phyloP scores from a whole-genome alignment of 2,797 vertebrate genomes.

The Enoplosus armatus region DNA sequence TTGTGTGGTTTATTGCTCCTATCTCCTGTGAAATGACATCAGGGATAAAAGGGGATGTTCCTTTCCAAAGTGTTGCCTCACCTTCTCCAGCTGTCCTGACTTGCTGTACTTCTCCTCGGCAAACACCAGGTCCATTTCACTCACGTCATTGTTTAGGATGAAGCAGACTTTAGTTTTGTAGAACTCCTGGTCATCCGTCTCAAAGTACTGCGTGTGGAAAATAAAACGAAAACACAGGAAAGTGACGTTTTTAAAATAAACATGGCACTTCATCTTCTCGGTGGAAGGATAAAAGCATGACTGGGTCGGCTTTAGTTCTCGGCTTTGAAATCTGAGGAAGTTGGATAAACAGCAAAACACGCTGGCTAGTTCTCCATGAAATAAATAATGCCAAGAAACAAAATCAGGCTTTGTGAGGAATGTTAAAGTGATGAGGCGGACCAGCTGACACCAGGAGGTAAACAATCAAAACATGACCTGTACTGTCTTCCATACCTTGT shows the following conservation, averaged over 20 bases:
- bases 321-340: constrained; percentile 50
- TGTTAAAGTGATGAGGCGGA: constrained; percentile 55
- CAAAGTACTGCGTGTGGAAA: constrained; percentile 91
- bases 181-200: constrained; percentile 98
- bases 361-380: constrained; percentile 39
- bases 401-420: constrained; percentile 47
- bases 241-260: constrained; percentile 69
- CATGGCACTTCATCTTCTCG: constrained; percentile 54
- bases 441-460: constrained; percentile 55
- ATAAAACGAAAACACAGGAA: constrained; percentile 57
- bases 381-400: constrained; percentile 56
- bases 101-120: constrained; percentile 98
- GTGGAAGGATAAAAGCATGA: constrained; percentile 50
- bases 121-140: constrained; percentile 98
- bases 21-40: constrained; percentile 66
- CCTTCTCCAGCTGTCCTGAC: constrained; percentile 97
- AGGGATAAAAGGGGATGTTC: constrained; percentile 44
- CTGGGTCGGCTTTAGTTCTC: constrained; percentile 48
- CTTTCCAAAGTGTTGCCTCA: constrained; percentile 79
- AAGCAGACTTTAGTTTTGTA: constrained; percentile 99
- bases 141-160: constrained; percentile 98
- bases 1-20: constrained; percentile 68
- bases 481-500: constrained; percentile 89
- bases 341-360: constrained; percentile 65
- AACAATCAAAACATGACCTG: constrained; percentile 60